These are phyloP conservation scores for Ploceus nigricollis DNA, from an alignment of 2,113 vertebrate genomes.

Conservation along the genomic window DNA sequence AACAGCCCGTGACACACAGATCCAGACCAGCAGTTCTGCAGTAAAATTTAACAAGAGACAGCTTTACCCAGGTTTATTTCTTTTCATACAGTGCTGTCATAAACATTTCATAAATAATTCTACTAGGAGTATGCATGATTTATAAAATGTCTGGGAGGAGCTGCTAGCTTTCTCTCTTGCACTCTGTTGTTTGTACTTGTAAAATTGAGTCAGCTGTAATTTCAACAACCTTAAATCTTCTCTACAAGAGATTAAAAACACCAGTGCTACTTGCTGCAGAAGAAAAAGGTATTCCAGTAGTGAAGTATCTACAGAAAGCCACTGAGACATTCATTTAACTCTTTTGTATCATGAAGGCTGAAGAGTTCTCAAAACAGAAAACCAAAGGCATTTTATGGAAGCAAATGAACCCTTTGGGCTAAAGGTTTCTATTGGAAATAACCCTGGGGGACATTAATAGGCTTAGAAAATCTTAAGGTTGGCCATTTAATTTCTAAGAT, in stretches of 20 bases:
- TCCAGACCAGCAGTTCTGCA: slow-evolving; percentile 7
- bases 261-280: background rate
- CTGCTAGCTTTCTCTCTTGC: slow-evolving; percentile 9
- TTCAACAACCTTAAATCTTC: slow-evolving; percentile 41
- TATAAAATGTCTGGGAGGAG: slow-evolving; percentile 34
- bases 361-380: background rate
- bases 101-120: slow-evolving; percentile 62
- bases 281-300: background rate
- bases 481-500: slow-evolving; percentile 3
- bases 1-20: background rate
- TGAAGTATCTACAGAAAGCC: background rate
- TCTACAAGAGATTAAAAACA: background rate
- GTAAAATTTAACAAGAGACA: slow-evolving; percentile 14
- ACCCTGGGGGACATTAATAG: background rate
- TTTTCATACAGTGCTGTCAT: slow-evolving; percentile 12
- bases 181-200: slow-evolving; percentile 10
- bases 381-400: background rate
- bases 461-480: background rate
- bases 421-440: background rate
- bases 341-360: background rate
- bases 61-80: slow-evolving; percentile 13
- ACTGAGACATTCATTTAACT: background rate
- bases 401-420: background rate
- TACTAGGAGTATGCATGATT: slow-evolving; percentile 44
- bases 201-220: slow-evolving; percentile 36